Base-by-base conservation (phyloP, 2,113 vertebrate genomes). In the Ahaetulla prasina region DNA sequence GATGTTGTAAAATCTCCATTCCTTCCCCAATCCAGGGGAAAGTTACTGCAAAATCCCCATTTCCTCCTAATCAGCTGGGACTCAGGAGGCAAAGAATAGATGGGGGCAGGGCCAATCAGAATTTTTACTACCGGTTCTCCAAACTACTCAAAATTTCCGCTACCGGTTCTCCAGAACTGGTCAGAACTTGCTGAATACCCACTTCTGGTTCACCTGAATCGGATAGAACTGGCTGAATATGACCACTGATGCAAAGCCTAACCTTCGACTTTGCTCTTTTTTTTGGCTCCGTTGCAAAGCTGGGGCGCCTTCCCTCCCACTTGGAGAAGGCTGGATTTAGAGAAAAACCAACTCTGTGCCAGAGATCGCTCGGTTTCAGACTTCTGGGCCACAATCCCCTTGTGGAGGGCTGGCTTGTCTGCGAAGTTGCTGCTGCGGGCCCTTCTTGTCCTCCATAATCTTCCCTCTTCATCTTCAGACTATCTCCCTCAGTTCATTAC, bases 401-500 rank as follows among this genome's bases (percentile, higher is more conserved):
- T 4, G 1, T 49, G 57, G 84, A 4, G 88, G 3, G 0, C 8
- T 50, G 88, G 6, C 80, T 86, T 3, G 84, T 85, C 27, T 14
- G 47, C 93, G 9, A 6, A 35, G 23, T 55, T 27, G 55, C 1
- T 9, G 50, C 25, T 27, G 30, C 53, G 43, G 88, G 90, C 45
- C 90, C 22, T 91, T 43, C 90, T 84, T 27, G 49, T 85, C 23
- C 35, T 57, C 25, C 25, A 25, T 91, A 91, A 93, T 93, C 92
- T 88, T 68, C 7, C n/a, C 9, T 11, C 63, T 88, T 60, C 90
- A 91, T 91, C 92, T 84, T 85, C 85, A 93, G 86, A 93, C 86
- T 89, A 57, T 60, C 90, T 88, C 90, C 52, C 52, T 60, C 86
- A n/a, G 45, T 88, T 91, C 63, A 93, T 91, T 88, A 91, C 63